Evolutionary conservation across 2,888 invertebrate genomes (phyloP).

Genomic region (Lypha dubia): DNA sequence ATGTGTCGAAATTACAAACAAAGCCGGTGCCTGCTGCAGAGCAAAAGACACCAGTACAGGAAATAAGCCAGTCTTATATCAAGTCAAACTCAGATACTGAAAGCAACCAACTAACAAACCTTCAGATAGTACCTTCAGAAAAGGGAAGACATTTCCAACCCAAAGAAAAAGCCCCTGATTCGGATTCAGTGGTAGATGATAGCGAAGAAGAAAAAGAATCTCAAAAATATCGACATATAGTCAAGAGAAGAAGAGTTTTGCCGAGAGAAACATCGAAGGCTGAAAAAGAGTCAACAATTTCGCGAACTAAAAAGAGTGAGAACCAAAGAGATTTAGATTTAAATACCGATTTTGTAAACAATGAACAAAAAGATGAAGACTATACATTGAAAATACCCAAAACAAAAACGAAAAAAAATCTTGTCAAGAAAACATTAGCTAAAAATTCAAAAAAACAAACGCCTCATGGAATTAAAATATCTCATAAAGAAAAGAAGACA

Average conservation of each 20-base stretch:
- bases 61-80: not conserved
- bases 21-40: not conserved
- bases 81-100: not conserved
- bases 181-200: slow-evolving; percentile 88
- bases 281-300: not conserved
- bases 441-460: slow-evolving; percentile 18
- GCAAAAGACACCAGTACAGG: not conserved
- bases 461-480: slow-evolving; percentile 49
- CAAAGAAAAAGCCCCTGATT: slow-evolving; percentile 77
- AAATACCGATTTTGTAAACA: slow-evolving; percentile 53
- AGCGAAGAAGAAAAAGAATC: slow-evolving; percentile 86
- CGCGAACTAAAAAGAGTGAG: not conserved
- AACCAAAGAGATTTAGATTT: not conserved
- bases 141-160: slow-evolving; percentile 34
- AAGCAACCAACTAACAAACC: not conserved
- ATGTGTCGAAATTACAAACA: slow-evolving; percentile 76
- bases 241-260: slow-evolving; percentile 84
- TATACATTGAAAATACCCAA: slow-evolving; percentile 70
- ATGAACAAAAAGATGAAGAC: slow-evolving; percentile 72
- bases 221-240: slow-evolving; percentile 85
- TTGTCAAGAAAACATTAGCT: slow-evolving; percentile 27
- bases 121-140: slow-evolving; percentile 3
- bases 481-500: slow-evolving; percentile 44
- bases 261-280: slow-evolving; percentile 13
- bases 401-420: slow-evolving; percentile 67